Base-by-base conservation (phyloP, 2,113 vertebrate genomes). In the Hoplias malabaricus region DNA sequence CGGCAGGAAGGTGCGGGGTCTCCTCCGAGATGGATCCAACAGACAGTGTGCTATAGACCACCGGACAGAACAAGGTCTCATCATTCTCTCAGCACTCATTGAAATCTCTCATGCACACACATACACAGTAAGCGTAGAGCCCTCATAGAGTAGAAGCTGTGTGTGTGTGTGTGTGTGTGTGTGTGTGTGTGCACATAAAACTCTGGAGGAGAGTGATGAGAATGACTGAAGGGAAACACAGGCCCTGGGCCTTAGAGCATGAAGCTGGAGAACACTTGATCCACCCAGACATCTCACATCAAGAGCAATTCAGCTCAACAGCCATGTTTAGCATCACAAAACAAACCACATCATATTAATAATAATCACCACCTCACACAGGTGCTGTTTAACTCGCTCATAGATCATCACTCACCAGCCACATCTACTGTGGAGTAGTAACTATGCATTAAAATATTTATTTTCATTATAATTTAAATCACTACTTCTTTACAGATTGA, bases 1-100 rank as follows among this genome's bases (percentile, higher is more conserved):
- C 8, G 56, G 54, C 38, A 73, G 75, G 79, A 80, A 85, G 83
- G 80, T 84, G 83, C 73, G 67, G 73, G 65, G 29, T 53, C 57
- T 73, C 70, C 50, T 69, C 61, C 70, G 77, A 80, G 78, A 82
- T 78, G 70, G 79, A 76, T 63, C 62, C 54, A 75, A 56, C 72
- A 67, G 54, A 48, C 75, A 76, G 66, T 66, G 79, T 40, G 53
- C 34, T 46, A 36, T 8, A 65, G 31, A 82, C 68, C 65, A 75
- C 19, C 69, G 40, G 46, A 40, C 67, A 77, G 43, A 80, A 76
- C 82, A 80, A 77, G 21, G 48, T 62, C 73, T 80, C 43, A 69
- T 42, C 63, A 59, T 70, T 80, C 67, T 65, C 40, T 14, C 3
- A 27, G 14, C 25, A 61, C 67, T 69, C 57, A 43, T 25, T 53